Percentiles rank a stretch among this genome's conserved stretches.
Conservation (phyloP, 1,140 invertebrate species). For the Heliconius melpomene region DNA sequence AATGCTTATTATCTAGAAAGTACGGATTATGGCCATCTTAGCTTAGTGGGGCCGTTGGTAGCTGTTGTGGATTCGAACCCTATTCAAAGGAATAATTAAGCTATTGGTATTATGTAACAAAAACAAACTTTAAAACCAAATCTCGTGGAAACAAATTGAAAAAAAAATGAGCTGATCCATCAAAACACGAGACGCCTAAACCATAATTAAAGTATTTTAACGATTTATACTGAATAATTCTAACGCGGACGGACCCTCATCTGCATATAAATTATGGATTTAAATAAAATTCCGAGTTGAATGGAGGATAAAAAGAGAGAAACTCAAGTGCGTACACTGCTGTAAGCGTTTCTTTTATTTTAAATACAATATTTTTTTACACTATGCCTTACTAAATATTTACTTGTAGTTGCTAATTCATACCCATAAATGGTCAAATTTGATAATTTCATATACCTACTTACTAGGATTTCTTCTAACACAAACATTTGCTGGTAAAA, state of each 20-base stretch:
- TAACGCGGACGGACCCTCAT: constrained; percentile 22
- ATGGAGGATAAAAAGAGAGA: constrained; percentile 6
- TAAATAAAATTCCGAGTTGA: constrained; percentile 17
- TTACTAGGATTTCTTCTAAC: too few relatives aligned
- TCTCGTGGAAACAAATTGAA: neutral
- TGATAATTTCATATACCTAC: too few relatives aligned
- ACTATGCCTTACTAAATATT: neutral
- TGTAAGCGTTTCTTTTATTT: neutral
- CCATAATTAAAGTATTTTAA: constrained; percentile 16
- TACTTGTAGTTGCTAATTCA: neutral
- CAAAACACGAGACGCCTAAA: constrained; percentile 5
- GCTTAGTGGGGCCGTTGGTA: too few relatives aligned
- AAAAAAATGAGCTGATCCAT: neutral
- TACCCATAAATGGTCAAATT: too few relatives aligned
- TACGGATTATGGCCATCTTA: too few relatives aligned
- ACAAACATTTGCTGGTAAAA: too few relatives aligned
- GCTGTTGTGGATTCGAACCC: too few relatives aligned
- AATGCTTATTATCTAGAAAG: too few relatives aligned
- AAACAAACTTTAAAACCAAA: neutral
- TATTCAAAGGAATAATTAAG: too few relatives aligned
- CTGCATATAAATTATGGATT: constrained; percentile 25
- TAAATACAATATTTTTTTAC: neutral
- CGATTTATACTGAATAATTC: constrained; percentile 17
- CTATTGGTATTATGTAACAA: neutral
- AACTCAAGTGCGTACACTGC: constrained; percentile 3